These are phyloP conservation scores for Sericinus montela DNA, from an alignment of 2,888 invertebrate genomes.

Conservation along the genomic window DNA sequence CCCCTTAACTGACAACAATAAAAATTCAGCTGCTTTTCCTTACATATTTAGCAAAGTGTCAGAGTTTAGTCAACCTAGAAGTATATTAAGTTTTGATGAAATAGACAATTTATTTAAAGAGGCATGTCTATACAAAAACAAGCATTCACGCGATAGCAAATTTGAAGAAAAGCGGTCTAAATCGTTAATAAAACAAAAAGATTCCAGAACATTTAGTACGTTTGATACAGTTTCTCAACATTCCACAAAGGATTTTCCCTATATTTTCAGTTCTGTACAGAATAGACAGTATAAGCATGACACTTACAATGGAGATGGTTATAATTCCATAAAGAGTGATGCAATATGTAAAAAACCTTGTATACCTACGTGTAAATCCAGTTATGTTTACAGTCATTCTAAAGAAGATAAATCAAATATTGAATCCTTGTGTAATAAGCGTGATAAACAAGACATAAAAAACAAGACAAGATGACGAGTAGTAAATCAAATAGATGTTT, in stretches of 20 bases:
- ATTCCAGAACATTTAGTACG: too few relatives aligned
- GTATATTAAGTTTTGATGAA: not conserved
- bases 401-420: too few relatives aligned
- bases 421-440: too few relatives aligned
- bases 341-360: conserved; percentile 1
- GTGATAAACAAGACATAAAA: too few relatives aligned
- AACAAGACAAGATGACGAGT: too few relatives aligned
- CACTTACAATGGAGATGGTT: not conserved
- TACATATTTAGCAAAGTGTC: not conserved
- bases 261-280: conserved; percentile 3
- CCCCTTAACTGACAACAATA: not conserved
- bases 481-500: not conserved
- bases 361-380: conserved; percentile 1
- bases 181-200: too few relatives aligned
- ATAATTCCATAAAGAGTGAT: not conserved
- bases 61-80: not conserved
- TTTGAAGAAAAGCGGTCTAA: too few relatives aligned
- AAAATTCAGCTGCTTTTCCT: not conserved
- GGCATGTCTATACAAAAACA: conserved; percentile 1
- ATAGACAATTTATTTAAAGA: conserved; percentile 1
- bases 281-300: not conserved
- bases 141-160: too few relatives aligned
- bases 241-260: too few relatives aligned
- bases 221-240: too few relatives aligned
- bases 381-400: too few relatives aligned